These are phyloP conservation scores for Tonatia bakeri DNA, from an alignment of 2,113 vertebrate genomes.

Conservation along the genomic window DNA sequence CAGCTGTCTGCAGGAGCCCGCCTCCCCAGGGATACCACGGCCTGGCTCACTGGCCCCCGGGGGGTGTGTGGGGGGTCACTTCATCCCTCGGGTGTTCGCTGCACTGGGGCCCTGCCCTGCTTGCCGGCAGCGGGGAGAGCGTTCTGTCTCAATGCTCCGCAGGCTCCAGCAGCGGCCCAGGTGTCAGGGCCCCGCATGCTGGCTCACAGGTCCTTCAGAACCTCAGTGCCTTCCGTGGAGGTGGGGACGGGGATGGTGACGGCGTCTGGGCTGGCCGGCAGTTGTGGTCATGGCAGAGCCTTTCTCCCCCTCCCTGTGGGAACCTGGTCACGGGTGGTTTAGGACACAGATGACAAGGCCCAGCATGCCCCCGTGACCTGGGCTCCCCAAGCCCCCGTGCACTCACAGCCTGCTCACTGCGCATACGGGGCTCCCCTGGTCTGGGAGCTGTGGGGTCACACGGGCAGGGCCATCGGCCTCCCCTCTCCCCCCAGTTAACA, in stretches of 20 bases:
- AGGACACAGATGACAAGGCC: neutral
- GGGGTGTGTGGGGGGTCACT: fast-evolving
- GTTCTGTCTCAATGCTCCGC: fast-evolving
- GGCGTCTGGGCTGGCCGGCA: fast-evolving
- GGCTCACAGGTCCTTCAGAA: fast-evolving
- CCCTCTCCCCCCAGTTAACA: neutral
- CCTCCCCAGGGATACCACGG: fast-evolving
- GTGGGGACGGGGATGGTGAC: too few species aligned
- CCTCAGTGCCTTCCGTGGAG: fast-evolving
- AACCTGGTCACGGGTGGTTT: fast-evolving
- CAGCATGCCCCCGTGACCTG: fast-evolving
- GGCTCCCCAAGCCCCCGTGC: too few species aligned
- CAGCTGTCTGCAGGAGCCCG: fast-evolving
- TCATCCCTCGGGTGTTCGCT: fast-evolving
- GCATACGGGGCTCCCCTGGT: neutral
- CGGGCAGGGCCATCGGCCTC: fast-evolving
- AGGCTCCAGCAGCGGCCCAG: fast-evolving
- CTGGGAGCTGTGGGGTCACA: neutral
- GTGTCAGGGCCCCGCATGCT: fast-evolving
- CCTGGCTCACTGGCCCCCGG: fast-evolving
- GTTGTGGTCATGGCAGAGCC: fast-evolving
- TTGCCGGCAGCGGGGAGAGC: fast-evolving
- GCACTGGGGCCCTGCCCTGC: fast-evolving
- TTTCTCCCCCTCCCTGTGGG: fast-evolving
- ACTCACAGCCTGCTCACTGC: fast-evolving